These are phyloP conservation scores for Apis dorsata DNA, from an alignment of 1,140 invertebrate genomes.

Conservation along the genomic window DNA sequence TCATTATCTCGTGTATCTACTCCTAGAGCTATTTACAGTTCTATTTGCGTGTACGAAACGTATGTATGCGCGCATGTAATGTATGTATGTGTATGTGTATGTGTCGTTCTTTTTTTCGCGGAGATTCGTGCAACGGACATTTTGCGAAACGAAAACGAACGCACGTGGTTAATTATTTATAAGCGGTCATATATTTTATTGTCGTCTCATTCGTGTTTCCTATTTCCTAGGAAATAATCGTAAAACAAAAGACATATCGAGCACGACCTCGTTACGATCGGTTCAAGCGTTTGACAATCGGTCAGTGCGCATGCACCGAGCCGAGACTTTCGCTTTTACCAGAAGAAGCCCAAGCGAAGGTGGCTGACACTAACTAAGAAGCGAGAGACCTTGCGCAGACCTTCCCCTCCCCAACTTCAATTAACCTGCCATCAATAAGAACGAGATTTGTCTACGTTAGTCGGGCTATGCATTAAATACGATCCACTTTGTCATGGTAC, in stretches of 20 bases:
- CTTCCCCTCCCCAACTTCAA: constrained; percentile 26
- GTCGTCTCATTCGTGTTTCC: background rate
- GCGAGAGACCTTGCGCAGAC: constrained; percentile 31
- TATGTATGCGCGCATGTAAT: no score
- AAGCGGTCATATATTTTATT: no score
- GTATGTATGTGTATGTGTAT: no score
- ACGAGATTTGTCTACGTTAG: constrained; percentile 25
- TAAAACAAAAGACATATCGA: rapidly evolving
- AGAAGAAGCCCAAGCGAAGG: constrained; percentile 39
- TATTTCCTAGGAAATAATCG: background rate
- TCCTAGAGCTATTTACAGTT: background rate
- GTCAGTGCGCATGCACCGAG: constrained; percentile 46
- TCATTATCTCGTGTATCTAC: background rate
- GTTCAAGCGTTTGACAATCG: background rate
- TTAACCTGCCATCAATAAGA: constrained; percentile 30
- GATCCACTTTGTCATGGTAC: background rate
- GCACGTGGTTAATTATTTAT: background rate
- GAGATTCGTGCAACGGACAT: background rate
- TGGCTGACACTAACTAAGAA: constrained; percentile 29
- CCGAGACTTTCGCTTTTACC: constrained; percentile 63
- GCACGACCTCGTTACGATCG: background rate
- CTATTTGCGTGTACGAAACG: background rate
- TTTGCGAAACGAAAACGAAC: background rate
- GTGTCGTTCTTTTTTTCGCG: background rate
- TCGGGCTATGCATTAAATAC: constrained; percentile 15